Evolutionary conservation across 2,113 vertebrate species (phyloP), one percentile per base, ranked within the genome.

Genomic region (Malurus cyaneus): DNA sequence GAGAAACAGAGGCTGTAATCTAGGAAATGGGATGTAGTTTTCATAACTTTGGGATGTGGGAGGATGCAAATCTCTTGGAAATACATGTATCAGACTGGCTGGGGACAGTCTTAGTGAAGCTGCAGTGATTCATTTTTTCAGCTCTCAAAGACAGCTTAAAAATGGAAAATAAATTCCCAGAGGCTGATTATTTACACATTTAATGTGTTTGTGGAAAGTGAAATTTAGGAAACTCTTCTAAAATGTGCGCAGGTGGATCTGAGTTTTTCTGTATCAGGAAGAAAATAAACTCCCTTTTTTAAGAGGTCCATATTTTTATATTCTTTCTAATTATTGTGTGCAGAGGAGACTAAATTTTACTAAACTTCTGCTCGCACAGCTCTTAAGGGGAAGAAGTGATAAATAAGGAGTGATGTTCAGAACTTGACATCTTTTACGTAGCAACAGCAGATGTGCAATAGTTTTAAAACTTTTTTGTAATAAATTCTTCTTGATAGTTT

Each of bases 151-250:
- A 53, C 36, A 76, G 23, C 17, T 83, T 60, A 41, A 88, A 52
- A 52, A 19, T 24, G 2, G 2, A 17, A 28, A 52, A 49, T 69
- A 72, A 52, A 5, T 1, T 78, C 20, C 17, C 12, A 41, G 28
- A 32, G 6, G 8, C 42, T 52, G 36, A 60, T 79, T 81, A 25
- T n/a, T 46, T 70, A 31, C 8, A 46, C 3, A 7, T 49, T 56
- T 66, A 50, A 24, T 24, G 17, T 4, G 2, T 66, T 54, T 61
- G 21, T 65, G 31, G 50, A 56, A 72, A 71, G 70, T 0, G 0
- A 39, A 1, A 2, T 76, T 47, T 77, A 8, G 2, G 8, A 72
- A 88, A 53, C 8, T 50, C 23, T 50, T 74, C 26, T 56, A 19
- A 67, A 85, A 53, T 42, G 3, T 26, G 12, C 61, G 17, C 36